Evolutionary conservation across 1,140 invertebrate genomes (phyloP).

Genomic region (Bombus terrestris): DNA sequence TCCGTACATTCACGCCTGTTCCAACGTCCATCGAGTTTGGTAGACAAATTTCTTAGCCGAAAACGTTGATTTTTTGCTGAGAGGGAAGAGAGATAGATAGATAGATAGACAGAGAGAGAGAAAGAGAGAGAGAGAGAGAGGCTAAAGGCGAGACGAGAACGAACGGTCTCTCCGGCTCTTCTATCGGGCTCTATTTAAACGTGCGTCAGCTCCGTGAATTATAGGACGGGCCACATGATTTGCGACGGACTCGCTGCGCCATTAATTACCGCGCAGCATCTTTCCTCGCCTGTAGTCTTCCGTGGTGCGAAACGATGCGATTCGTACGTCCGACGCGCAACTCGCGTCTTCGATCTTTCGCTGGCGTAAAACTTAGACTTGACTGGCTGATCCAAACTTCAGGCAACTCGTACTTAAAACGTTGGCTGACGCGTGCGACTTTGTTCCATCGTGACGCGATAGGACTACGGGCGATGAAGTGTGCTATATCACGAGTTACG

Average conservation of each 20-base stretch:
- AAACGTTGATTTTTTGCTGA: not conserved
- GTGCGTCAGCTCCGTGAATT: slow-evolving; percentile 77
- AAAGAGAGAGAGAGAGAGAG: no score
- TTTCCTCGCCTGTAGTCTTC: slow-evolving; percentile 76
- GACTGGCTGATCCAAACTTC: no score
- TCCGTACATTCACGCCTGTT: not conserved
- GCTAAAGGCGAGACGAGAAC: not conserved
- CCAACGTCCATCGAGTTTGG: no score
- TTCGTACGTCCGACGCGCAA: not conserved
- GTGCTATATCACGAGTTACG: no score
- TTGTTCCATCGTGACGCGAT: no score
- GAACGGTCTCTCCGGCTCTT: slow-evolving; percentile 23
- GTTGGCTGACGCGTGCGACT: no score
- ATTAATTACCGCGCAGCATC: slow-evolving; percentile 80
- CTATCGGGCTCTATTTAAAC: slow-evolving; percentile 79
- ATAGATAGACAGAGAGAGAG: no score
- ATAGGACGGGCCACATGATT: slow-evolving; percentile 78
- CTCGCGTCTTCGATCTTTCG: not conserved
- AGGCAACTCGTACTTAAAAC: no score
- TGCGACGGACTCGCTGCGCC: slow-evolving; percentile 77
- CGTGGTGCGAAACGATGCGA: not conserved
- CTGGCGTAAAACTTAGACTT: no score
- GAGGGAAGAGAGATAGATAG: not conserved
- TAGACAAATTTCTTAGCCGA: not conserved
- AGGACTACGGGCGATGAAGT: no score